Conservation (phyloP, 2,888 invertebrate species). For the Acleris sparsana region DNA sequence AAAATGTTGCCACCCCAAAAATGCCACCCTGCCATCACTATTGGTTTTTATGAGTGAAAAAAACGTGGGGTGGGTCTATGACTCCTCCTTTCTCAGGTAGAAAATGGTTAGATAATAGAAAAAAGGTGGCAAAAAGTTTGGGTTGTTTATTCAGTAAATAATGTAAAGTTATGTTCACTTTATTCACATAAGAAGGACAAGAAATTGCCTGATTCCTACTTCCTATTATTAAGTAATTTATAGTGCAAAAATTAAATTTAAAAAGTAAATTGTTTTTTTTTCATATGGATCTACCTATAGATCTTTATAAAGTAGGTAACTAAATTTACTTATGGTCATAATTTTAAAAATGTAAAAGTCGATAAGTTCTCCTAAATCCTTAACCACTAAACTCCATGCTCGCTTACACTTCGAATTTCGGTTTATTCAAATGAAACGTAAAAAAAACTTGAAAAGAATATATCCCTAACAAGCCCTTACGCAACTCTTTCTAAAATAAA, state of each 20-base stretch:
- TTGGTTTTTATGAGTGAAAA: slow-evolving; percentile 68
- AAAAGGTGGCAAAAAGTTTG: slow-evolving; percentile 50
- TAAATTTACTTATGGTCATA: too few species aligned
- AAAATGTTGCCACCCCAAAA: slow-evolving; percentile 73
- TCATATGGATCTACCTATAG: too few species aligned
- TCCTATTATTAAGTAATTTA: too few species aligned
- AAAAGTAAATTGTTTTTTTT: too few species aligned
- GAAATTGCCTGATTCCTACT: not conserved
- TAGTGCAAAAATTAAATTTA: too few species aligned
- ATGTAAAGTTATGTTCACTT: slow-evolving; percentile 3
- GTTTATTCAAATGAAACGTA: slow-evolving; percentile 23
- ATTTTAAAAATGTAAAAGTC: too few species aligned
- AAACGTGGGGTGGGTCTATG: slow-evolving; percentile 66
- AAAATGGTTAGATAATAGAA: slow-evolving; percentile 54
- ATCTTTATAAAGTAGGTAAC: too few species aligned
- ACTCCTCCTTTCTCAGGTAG: slow-evolving; percentile 76
- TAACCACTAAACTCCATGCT: not conserved
- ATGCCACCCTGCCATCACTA: slow-evolving; percentile 54
- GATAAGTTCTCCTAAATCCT: not conserved
- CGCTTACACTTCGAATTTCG: slow-evolving; percentile 8
- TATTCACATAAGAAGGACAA: not conserved
- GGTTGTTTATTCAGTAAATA: slow-evolving; percentile 21
- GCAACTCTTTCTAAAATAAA: slow-evolving; percentile 53
- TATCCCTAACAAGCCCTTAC: slow-evolving; percentile 37
- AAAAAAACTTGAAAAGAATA: slow-evolving; percentile 22